Evolutionary conservation across 2,113 vertebrate genomes (phyloP).

Genomic region (Eublepharis macularius): DNA sequence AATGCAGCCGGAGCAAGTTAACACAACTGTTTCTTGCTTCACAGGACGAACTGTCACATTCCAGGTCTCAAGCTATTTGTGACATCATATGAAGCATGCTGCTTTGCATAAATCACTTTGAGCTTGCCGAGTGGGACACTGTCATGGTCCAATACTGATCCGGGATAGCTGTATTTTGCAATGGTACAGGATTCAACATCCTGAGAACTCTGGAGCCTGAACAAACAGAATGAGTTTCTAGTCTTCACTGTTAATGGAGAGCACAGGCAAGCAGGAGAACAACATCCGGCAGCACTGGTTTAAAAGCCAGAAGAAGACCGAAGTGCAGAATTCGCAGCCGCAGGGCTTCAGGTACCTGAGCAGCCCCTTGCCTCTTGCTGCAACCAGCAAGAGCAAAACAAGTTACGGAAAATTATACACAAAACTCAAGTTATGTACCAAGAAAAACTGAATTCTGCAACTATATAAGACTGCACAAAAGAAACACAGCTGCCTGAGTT

Average conservation of each 20-base stretch:
- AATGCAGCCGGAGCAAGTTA: rapidly evolving
- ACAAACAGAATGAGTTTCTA: background rate
- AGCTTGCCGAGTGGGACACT: too few species aligned
- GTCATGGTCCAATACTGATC: background rate
- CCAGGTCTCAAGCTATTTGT: background rate
- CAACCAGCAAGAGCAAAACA: background rate
- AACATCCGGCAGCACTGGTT: background rate
- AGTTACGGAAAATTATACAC: background rate
- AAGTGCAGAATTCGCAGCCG: background rate
- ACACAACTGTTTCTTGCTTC: background rate
- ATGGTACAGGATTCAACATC: background rate
- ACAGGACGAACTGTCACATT: background rate
- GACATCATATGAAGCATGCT: background rate
- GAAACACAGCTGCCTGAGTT: background rate
- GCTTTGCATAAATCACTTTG: background rate
- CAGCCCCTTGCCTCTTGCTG: background rate
- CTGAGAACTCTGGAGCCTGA: background rate
- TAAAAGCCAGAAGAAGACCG: background rate
- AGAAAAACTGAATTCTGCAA: background rate
- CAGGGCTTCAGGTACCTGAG: background rate
- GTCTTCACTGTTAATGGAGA: background rate
- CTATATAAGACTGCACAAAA: background rate
- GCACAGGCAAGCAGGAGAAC: background rate
- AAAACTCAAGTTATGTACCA: background rate
- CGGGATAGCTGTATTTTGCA: background rate